These are phyloP conservation scores for Oxycera nigricornis DNA, from an alignment of 2,888 invertebrate species.

Conservation along the genomic window DNA sequence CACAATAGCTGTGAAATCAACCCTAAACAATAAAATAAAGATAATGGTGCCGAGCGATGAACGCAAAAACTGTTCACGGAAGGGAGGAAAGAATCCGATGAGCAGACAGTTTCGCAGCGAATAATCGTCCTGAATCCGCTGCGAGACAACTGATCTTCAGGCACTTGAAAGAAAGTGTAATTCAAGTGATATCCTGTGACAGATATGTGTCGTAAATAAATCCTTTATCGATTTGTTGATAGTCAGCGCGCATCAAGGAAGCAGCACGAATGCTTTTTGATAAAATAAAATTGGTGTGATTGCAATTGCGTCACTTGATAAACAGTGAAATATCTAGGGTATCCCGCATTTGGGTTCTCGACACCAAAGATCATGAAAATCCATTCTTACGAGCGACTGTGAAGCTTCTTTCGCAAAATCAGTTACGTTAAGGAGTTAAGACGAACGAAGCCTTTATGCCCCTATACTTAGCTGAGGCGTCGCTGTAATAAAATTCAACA, in stretches of 20 bases:
- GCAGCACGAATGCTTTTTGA: slow-evolving; percentile 1
- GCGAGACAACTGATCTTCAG: too few species aligned
- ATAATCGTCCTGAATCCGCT: neutral
- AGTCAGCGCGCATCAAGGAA: neutral
- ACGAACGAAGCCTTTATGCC: neutral
- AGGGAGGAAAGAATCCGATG: neutral
- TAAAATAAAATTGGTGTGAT: slow-evolving; percentile 6
- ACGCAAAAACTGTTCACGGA: neutral
- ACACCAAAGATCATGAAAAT: slow-evolving; percentile 7
- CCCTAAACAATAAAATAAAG: slow-evolving; percentile 43
- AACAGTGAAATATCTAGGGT: neutral
- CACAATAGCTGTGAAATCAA: slow-evolving; percentile 41
- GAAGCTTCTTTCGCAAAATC: slow-evolving; percentile 1
- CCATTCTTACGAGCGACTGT: neutral
- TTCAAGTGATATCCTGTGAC: slow-evolving; percentile 35
- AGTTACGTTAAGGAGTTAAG: neutral
- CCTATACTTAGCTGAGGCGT: slow-evolving; percentile 29
- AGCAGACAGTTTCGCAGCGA: neutral
- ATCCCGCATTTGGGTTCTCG: slow-evolving; percentile 19
- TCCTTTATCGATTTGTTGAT: slow-evolving; percentile 33
- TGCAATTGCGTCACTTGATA: slow-evolving; percentile 9
- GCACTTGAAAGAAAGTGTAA: neutral
- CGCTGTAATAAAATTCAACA: slow-evolving; percentile 43
- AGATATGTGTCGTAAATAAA: slow-evolving; percentile 36
- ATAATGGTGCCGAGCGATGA: slow-evolving; percentile 34